Evolutionary conservation across 37 sponge, comb jelly and placozoan species (phyloP).

Genomic region (Theonella swinhoei): DNA sequence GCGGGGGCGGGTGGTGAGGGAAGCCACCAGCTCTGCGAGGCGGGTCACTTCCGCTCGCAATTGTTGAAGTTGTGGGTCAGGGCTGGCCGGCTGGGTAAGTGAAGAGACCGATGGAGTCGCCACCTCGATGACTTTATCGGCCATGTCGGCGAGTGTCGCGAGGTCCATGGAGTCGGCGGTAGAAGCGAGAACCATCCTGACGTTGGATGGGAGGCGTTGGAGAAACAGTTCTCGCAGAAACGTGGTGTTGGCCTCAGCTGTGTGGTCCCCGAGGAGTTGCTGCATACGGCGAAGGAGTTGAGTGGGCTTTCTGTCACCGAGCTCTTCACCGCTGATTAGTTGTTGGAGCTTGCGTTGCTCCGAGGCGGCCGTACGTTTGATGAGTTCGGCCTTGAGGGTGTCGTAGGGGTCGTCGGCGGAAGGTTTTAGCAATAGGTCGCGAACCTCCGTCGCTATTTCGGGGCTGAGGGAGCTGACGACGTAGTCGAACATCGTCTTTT

Average conservation of each 20-base stretch:
- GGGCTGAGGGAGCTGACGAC: slow-evolving; percentile 43
- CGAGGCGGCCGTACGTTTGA: slow-evolving; percentile 49
- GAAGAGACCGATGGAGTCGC: slow-evolving; percentile 36
- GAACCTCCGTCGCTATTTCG: slow-evolving; percentile 59
- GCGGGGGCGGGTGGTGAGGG: slow-evolving; percentile 24
- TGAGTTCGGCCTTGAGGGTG: slow-evolving; percentile 33
- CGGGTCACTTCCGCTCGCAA: slow-evolving; percentile 38
- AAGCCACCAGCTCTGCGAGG: slow-evolving; percentile 42
- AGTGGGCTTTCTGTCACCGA: too few relatives aligned
- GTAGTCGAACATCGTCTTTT: slow-evolving; percentile 49
- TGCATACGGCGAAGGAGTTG: too few relatives aligned
- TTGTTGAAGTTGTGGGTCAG: slow-evolving; percentile 1
- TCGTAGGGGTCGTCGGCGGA: slow-evolving; percentile 45
- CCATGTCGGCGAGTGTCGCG: slow-evolving; percentile 44
- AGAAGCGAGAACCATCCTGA: slow-evolving; percentile 70
- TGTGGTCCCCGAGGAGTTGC: slow-evolving; percentile 54
- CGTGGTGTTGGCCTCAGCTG: not conserved
- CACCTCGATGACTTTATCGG: slow-evolving; percentile 64
- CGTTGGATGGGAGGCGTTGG: slow-evolving; percentile 62
- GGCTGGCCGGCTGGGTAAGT: slow-evolving; percentile 3
- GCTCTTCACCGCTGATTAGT: too few relatives aligned
- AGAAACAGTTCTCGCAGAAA: slow-evolving; percentile 60
- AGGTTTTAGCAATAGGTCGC: slow-evolving; percentile 47
- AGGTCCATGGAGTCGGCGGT: slow-evolving; percentile 24
- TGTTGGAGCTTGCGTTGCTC: too few relatives aligned